Conservation (phyloP, 2,797 vertebrate species). For the Sparus aurata region DNA sequence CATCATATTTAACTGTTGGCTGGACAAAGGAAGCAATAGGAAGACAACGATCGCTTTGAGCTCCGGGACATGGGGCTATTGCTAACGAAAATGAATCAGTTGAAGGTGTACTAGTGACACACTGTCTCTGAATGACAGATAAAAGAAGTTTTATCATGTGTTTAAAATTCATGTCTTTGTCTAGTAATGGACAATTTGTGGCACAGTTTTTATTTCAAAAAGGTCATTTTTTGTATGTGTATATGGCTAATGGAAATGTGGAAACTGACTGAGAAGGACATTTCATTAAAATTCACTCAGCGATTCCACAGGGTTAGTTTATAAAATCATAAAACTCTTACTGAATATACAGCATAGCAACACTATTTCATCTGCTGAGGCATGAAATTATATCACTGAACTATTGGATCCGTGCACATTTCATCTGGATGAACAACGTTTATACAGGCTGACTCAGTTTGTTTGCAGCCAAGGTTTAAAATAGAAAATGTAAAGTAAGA, state of each 20-base stretch:
- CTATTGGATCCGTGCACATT: conserved; percentile 15
- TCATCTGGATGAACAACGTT: conserved; percentile 29
- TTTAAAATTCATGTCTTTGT: neutral
- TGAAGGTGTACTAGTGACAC: neutral
- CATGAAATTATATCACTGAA: conserved; percentile 48
- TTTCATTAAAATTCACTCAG: conserved; percentile 6
- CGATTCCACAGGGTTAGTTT: conserved; percentile 12
- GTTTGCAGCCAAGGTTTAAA: conserved; percentile 22
- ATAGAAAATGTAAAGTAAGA: conserved; percentile 45
- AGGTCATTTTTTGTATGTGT: neutral
- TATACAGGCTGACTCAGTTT: conserved; percentile 21
- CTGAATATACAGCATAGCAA: conserved; percentile 17
- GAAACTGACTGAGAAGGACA: conserved; percentile 1
- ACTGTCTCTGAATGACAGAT: neutral
- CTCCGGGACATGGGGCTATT: too few relatives aligned
- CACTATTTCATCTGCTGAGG: conserved; percentile 22
- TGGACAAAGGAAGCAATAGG: too few relatives aligned
- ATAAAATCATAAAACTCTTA: conserved; percentile 5
- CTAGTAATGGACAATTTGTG: neutral
- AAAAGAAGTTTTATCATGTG: neutral
- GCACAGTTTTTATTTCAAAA: neutral
- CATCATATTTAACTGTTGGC: too few relatives aligned
- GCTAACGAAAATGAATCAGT: too few relatives aligned
- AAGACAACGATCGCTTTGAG: too few relatives aligned
- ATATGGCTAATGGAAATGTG: conserved; percentile 10